These are phyloP conservation scores for Aethes cnicana DNA, from an alignment of 2,888 invertebrate species.

Conservation along the genomic window DNA sequence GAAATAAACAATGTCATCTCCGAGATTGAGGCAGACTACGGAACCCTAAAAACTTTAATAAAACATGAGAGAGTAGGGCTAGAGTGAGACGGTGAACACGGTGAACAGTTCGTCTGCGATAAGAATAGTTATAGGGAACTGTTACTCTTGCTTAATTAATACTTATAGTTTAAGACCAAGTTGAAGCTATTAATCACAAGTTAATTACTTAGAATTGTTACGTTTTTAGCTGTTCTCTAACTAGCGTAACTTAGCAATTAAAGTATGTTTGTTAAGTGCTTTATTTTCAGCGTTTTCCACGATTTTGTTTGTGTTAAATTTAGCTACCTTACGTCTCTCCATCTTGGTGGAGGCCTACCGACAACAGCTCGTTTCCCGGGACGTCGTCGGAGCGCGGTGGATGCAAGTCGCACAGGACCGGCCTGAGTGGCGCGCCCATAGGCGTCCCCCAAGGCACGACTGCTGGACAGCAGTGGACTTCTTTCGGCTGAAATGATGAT, in stretches of 20 bases:
- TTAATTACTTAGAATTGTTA: background rate
- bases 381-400: too few relatives aligned
- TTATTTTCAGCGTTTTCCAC: too few relatives aligned
- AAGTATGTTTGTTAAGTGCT: background rate
- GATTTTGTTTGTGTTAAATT: too few relatives aligned
- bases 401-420: too few relatives aligned
- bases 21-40: conserved; percentile 15
- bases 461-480: too few relatives aligned
- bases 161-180: conserved; percentile 13
- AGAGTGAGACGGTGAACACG: conserved; percentile 11
- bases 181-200: background rate
- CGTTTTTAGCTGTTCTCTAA: background rate
- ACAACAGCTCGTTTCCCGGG: too few relatives aligned
- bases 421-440: too few relatives aligned
- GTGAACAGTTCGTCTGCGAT: conserved; percentile 23
- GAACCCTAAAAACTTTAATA: conserved; percentile 27
- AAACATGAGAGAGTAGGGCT: conserved; percentile 16
- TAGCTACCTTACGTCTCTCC: too few relatives aligned
- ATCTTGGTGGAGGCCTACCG: too few relatives aligned
- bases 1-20: conserved; percentile 19
- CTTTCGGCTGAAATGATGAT: too few relatives aligned
- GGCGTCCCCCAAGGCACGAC: too few relatives aligned
- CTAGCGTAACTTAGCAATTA: too few relatives aligned
- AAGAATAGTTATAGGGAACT: conserved; percentile 15
- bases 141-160: conserved; percentile 25